Percentiles rank a stretch among this genome's conserved stretches.
phyloP scores from a whole-genome alignment of 2,113 vertebrate species.

The Pterocles gutturalis region DNA sequence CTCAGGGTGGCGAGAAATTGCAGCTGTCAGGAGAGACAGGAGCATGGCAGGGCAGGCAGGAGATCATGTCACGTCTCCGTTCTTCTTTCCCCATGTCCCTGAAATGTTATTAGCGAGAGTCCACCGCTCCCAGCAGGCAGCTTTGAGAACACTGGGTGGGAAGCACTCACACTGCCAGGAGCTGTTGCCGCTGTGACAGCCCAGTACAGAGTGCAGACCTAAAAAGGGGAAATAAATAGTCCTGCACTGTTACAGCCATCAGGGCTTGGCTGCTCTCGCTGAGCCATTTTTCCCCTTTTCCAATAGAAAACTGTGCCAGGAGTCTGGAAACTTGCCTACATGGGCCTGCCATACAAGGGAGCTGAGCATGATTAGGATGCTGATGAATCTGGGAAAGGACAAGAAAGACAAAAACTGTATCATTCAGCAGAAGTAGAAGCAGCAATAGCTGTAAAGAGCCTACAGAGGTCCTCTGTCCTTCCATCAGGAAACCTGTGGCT shows the following conservation, averaged over 20 bases:
- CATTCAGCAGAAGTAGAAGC: background rate
- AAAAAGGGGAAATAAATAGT: background rate
- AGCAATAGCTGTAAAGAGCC: background rate
- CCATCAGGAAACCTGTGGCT: background rate
- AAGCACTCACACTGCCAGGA: background rate
- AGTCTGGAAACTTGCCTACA: background rate
- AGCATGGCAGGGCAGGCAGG: background rate
- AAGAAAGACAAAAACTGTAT: background rate
- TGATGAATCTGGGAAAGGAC: background rate
- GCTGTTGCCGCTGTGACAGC: background rate
- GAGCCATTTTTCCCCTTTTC: background rate
- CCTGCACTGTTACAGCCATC: background rate
- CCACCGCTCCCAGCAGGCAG: background rate
- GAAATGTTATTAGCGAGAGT: background rate
- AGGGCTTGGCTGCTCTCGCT: background rate
- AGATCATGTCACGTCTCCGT: background rate
- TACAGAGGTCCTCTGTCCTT: rapidly evolving
- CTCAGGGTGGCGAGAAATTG: background rate
- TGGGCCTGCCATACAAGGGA: background rate
- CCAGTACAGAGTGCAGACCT: background rate
- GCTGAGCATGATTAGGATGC: background rate
- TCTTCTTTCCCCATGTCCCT: background rate
- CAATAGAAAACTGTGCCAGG: background rate
- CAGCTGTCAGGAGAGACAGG: background rate
- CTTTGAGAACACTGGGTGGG: background rate